A percentile compares a stretch with the other conserved stretches of the same genome.
Evolutionary conservation across 2,113 vertebrate genomes (phyloP).

Genomic region (Chionomys nivalis): DNA sequence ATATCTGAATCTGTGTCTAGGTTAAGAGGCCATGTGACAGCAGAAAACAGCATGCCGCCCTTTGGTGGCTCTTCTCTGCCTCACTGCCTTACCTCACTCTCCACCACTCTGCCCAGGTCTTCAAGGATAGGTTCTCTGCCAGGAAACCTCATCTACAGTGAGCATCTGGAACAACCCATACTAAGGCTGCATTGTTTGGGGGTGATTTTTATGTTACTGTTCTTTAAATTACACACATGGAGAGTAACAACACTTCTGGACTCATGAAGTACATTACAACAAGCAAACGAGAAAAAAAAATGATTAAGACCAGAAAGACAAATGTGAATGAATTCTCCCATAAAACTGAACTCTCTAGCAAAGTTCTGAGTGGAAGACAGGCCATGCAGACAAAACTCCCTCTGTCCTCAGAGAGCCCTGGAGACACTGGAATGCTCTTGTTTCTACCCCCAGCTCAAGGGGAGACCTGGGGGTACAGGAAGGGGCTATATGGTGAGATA

Average conservation of each 20-base stretch:
- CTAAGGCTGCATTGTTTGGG: not conserved
- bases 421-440: rapidly evolving
- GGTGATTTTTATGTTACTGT: rapidly evolving
- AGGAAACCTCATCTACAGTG: not conserved
- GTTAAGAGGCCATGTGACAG: not conserved
- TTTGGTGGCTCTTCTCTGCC: not conserved
- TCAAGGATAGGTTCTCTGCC: no score
- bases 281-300: not conserved
- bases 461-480: not conserved
- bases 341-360: not conserved
- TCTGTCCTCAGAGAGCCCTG: rapidly evolving
- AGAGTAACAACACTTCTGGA: rapidly evolving
- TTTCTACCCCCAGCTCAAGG: not conserved
- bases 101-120: not conserved
- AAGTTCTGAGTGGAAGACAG: not conserved
- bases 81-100: not conserved
- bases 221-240: not conserved
- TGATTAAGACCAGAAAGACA: not conserved
- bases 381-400: no score
- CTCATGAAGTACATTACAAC: rapidly evolving
- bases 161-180: not conserved
- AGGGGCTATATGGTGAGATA: not conserved
- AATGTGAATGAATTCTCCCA: not conserved
- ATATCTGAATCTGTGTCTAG: not conserved
- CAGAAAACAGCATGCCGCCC: no score